Evolutionary conservation across 2,888 invertebrate species (phyloP), one percentile per base, ranked within the genome.

Genomic region (Linnaemya tessellans): DNA sequence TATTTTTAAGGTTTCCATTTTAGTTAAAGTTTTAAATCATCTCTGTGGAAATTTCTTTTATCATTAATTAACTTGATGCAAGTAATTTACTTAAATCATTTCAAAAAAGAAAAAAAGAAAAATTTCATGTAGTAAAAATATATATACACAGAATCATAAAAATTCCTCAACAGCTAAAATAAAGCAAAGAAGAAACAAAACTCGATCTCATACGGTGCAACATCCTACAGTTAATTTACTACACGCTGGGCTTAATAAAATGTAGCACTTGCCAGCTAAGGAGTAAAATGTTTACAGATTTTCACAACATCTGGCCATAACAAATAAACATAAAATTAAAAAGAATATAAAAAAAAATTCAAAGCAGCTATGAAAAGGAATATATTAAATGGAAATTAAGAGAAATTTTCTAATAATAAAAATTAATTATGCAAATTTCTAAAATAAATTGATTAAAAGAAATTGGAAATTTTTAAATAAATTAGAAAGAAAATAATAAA

Each of bases 171-270:
- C 25, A 67, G 64, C 73, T 79, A 65, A 67, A 67, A 58, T 30
- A n/a, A 46, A 46, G 2, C 49, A 25, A 64, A 25, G 22, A 58
- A 68, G 20, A 4, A 49, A 51, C 30, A 43, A 60, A 56, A 41
- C 54, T 60, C 60, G 38, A 80, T 64, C 70, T 79, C 81, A 74
- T 79, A 60, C 81, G 60, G 75, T 54, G 79, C 65, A 51, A 75
- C 82, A 82, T 82, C 79, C 85, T 82, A 80, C 82, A 85, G 80
- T 82, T 85, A 85, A 85, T 85, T 85, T 85, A 71, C 81, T 71
- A 25, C 85, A 79, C 38, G 85, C 85, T 85, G 85, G 3, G 51
- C 62, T 82, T 67, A 85, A 82, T 82, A 82, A 75, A 85, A 70
- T 70, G 65, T 75, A 82, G 60, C 85, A 82, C 85, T 82, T 82